Conservation (phyloP, 2,888 invertebrate species). For the Antheraea assamensis region DNA sequence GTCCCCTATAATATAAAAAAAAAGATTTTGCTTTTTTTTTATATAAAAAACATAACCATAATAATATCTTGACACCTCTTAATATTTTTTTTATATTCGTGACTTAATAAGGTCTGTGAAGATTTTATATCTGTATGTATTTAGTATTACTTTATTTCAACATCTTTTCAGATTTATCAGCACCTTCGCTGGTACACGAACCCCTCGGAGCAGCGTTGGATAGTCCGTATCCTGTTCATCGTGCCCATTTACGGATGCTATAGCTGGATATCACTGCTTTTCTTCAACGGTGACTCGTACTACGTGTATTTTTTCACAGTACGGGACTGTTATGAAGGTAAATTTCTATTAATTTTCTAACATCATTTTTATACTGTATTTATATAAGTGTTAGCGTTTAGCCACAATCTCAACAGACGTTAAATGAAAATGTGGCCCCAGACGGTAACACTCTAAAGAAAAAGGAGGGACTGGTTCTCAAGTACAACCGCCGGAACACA, state of each 20-base stretch:
- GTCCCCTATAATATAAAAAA: no score
- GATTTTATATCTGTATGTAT: background rate
- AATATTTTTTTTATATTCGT: no score
- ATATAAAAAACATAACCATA: no score
- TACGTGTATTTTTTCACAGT: conserved; percentile 99
- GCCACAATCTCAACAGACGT: no score
- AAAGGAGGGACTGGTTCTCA: no score
- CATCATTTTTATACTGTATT: background rate
- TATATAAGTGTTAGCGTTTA: no score
- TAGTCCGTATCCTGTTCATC: conserved; percentile 98
- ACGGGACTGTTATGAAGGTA: conserved; percentile 99
- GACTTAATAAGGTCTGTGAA: background rate
- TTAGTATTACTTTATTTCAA: background rate
- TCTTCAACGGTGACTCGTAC: conserved; percentile 98
- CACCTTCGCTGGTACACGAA: conserved; percentile 99
- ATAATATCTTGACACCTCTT: no score
- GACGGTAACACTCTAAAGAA: no score
- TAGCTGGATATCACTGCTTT: conserved; percentile 98
- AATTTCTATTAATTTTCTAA: conserved; percentile 27
- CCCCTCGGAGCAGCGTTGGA: conserved; percentile 99
- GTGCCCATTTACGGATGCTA: conserved; percentile 99
- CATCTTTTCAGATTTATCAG: conserved; percentile 93
- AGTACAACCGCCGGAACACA: no score
- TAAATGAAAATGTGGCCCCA: no score
- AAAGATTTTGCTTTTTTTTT: no score